These are phyloP conservation scores for Formica selysi DNA, from an alignment of 1,140 invertebrate genomes.

Conservation along the genomic window DNA sequence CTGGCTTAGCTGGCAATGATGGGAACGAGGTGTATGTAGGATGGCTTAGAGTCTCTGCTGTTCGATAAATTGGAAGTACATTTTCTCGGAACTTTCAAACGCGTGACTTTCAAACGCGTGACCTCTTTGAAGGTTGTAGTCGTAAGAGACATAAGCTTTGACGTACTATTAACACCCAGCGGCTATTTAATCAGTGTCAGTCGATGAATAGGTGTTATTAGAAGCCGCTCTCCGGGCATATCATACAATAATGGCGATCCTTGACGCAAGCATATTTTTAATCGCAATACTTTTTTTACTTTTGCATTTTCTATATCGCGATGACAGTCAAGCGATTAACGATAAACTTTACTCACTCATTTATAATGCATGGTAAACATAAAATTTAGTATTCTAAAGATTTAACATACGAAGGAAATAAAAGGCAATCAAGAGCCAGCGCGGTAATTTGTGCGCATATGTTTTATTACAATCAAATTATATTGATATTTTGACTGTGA, in stretches of 20 bases:
- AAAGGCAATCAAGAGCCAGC: too few relatives aligned
- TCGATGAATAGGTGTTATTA: slow-evolving; percentile 41
- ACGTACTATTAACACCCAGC: slow-evolving; percentile 19
- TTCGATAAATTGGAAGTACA: slow-evolving; percentile 29
- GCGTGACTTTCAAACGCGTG: slow-evolving; percentile 11
- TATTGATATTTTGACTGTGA: too few relatives aligned
- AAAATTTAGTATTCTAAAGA: background rate
- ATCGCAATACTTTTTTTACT: background rate
- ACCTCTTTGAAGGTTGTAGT: slow-evolving; percentile 13
- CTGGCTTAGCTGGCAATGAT: slow-evolving; percentile 1
- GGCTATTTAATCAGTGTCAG: slow-evolving; percentile 40
- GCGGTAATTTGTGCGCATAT: too few relatives aligned
- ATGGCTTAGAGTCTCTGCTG: background rate
- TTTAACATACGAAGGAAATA: background rate
- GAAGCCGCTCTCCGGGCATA: background rate
- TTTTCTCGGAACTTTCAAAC: slow-evolving; percentile 22
- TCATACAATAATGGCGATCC: too few relatives aligned
- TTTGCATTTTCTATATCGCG: background rate
- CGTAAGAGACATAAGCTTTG: slow-evolving; percentile 7
- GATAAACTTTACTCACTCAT: background rate
- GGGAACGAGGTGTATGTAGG: background rate
- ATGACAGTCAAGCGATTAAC: background rate
- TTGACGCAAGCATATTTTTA: slow-evolving; percentile 6
- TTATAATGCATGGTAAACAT: background rate
- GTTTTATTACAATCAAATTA: too few relatives aligned